Evolutionary conservation across 2,113 vertebrate genomes (phyloP), one percentile per base, ranked within the genome.

Genomic region (Choloepus hoffmanni): DNA sequence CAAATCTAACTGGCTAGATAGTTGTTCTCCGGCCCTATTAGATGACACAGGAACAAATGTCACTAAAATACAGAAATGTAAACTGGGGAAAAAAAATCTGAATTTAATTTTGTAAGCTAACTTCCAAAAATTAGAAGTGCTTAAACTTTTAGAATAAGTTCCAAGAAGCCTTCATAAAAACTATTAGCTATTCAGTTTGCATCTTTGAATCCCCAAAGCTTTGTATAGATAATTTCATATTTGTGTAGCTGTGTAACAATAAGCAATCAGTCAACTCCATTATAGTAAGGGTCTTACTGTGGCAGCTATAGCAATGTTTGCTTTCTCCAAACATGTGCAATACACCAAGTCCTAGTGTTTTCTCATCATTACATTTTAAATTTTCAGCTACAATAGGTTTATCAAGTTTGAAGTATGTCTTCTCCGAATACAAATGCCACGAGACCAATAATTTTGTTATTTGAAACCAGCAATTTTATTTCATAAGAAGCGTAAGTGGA

Each of bases 281-380:
- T 97, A 97, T 60, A 90, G 13, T n/a, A 43, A 96, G 63, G 3
- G 13, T 92, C 81, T 78, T 91, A 50, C 19, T 85, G 2, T 73
- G 89, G 92, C 67, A 68, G 50, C 60, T 93, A 30, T 40, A 82
- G 2, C 21, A 65, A 89, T 96, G 96, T 95, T 97, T 96, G 3
- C 72, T 95, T 96, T 90, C 95, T 95, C 40, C 82, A 95, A 92
- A 77, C 33, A 89, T 67, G 58, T 72, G 94, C 63, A 94, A 30
- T 72, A 62, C 23, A 74, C 45, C 96, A 73, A 8, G 24, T 94
- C 76, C 67, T 94, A 87, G 72, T 78, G 62, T 92, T 98, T 97
- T 97, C 50, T 24, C 97, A 92, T 93, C 97, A 93, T 89, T 98
- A 70, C 36, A 77, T 96, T 98, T 98, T 97, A 98, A 98, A 96